Conservation (phyloP, 2,888 invertebrate genomes). For the Chouioia cunea region DNA sequence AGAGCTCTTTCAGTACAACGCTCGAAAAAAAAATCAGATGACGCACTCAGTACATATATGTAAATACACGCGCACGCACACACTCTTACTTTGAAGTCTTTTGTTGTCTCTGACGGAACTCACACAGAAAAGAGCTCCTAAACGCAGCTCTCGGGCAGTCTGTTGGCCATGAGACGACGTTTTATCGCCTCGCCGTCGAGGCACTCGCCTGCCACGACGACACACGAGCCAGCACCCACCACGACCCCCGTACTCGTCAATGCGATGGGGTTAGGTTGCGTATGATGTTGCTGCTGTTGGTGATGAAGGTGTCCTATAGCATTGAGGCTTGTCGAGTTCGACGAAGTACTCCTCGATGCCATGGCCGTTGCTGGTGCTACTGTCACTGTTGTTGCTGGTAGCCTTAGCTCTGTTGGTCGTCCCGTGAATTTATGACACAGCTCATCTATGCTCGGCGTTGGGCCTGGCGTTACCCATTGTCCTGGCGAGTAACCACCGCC, state of each 20-base stretch:
- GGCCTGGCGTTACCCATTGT: constrained; percentile 71
- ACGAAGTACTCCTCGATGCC: constrained; percentile 60
- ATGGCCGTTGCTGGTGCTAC: constrained; percentile 44
- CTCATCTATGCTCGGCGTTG: constrained; percentile 68
- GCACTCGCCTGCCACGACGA: constrained; percentile 68
- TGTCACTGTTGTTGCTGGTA: constrained; percentile 54
- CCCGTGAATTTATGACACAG: constrained; percentile 65
- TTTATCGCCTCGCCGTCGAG: constrained; percentile 89
- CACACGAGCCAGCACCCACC: constrained; percentile 61
- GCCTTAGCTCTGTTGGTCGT: constrained; percentile 65
- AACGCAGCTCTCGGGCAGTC: constrained; percentile 90
- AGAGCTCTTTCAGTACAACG: neutral
- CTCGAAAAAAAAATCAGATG: neutral
- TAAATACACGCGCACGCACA: neutral
- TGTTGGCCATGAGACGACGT: constrained; percentile 87
- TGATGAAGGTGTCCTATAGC: constrained; percentile 62
- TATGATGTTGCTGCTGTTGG: constrained; percentile 47
- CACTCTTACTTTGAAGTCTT: constrained; percentile 7
- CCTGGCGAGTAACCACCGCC: constrained; percentile 64
- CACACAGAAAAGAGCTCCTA: constrained; percentile 68
- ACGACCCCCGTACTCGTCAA: constrained; percentile 54
- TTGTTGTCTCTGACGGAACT: neutral
- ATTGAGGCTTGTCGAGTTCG: constrained; percentile 58
- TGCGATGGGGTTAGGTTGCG: constrained; percentile 31
- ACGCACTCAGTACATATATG: neutral